Percentiles rank a stretch among this genome's conserved stretches.
phyloP scores from a whole-genome alignment of 2,888 invertebrate genomes.

The Plebejus melissa region DNA sequence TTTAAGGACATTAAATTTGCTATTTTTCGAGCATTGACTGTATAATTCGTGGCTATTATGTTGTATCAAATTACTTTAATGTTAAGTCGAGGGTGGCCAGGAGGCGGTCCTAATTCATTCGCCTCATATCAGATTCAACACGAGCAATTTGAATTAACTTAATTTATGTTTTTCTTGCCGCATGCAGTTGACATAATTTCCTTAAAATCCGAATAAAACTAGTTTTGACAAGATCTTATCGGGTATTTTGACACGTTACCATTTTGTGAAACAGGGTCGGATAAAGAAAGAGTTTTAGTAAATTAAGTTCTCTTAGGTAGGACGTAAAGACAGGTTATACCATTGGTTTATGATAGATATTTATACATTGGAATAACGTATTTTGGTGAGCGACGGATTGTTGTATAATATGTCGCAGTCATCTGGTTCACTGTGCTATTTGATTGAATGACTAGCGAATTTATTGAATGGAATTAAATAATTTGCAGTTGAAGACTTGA shows the following conservation, averaged over 20 bases:
- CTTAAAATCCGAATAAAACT: slow-evolving; percentile 10
- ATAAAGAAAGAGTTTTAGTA: not conserved
- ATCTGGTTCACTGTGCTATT: too few species aligned
- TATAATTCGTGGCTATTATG: slow-evolving; percentile 26
- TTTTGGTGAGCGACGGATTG: too few species aligned
- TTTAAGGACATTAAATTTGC: not conserved
- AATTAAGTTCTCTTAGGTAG: not conserved
- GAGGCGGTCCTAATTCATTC: slow-evolving; percentile 22
- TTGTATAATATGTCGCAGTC: too few species aligned
- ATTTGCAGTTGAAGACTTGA: too few species aligned
- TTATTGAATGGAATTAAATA: too few species aligned
- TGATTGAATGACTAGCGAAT: too few species aligned
- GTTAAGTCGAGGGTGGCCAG: slow-evolving; percentile 25
- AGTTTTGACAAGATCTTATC: slow-evolving; percentile 23
- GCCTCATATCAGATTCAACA: slow-evolving; percentile 25
- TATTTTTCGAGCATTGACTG: slow-evolving; percentile 21
- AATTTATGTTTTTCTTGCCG: slow-evolving; percentile 25
- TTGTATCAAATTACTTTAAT: slow-evolving; percentile 26
- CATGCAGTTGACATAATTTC: slow-evolving; percentile 12
- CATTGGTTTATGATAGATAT: too few species aligned
- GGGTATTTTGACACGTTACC: slow-evolving; percentile 19
- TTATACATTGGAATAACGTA: too few species aligned
- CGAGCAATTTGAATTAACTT: slow-evolving; percentile 27
- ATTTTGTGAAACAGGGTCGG: not conserved
- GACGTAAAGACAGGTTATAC: too few species aligned